Conservation (phyloP, 2,888 invertebrate species). For the Gnatocerus cornutus region DNA sequence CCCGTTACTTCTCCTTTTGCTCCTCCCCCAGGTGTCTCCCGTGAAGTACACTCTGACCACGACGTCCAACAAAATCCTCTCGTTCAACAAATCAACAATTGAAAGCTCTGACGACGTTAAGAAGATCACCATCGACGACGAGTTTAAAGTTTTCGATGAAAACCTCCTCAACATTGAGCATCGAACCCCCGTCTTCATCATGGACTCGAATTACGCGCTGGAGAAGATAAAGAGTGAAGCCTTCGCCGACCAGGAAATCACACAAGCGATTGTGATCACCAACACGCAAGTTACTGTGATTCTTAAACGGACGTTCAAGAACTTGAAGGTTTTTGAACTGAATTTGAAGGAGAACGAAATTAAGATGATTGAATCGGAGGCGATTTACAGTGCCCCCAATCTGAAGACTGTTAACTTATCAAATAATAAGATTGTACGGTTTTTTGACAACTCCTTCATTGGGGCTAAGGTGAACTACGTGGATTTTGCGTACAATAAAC, state of each 20-base stretch:
- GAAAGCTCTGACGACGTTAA: background rate
- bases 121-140: background rate
- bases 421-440: constrained; percentile 10
- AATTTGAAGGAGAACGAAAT: constrained; percentile 13
- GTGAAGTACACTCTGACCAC: constrained; percentile 17
- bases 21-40: background rate
- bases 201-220: constrained; percentile 15
- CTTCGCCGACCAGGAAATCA: constrained; percentile 14
- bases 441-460: constrained; percentile 5
- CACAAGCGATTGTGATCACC: constrained; percentile 9
- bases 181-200: constrained; percentile 10
- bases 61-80: background rate
- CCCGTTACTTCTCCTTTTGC: background rate
- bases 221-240: constrained; percentile 13
- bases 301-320: background rate
- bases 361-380: background rate
- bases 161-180: background rate
- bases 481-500: constrained; percentile 8
- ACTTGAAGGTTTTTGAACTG: constrained; percentile 13
- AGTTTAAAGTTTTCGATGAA: constrained; percentile 12
- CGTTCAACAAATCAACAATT: background rate
- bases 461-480: background rate
- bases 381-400: background rate
- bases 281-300: background rate
- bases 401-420: constrained; percentile 12